Conservation (phyloP, 2,113 vertebrate genomes). For the Petroica traversi region DNA sequence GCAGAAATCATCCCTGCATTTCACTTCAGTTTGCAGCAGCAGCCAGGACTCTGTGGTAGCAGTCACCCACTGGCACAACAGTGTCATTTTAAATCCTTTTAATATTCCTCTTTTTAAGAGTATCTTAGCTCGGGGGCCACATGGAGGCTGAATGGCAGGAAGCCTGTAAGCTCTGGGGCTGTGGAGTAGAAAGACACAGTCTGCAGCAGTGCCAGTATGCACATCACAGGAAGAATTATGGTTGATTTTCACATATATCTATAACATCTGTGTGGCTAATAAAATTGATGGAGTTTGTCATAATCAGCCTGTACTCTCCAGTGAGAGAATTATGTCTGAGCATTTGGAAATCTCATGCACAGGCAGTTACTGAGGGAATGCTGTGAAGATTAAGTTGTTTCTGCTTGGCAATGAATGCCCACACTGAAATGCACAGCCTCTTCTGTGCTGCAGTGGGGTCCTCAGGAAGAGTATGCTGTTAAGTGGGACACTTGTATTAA, state of each 20-base stretch:
- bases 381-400: constrained; percentile 42
- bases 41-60: not conserved
- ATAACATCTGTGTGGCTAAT: constrained; percentile 66
- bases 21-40: not conserved
- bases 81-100: constrained; percentile 36
- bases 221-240: constrained; percentile 44
- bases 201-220: not conserved
- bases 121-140: not conserved
- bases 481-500: not conserved
- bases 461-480: not conserved
- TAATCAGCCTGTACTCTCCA: constrained; percentile 45
- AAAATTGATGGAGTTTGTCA: constrained; percentile 62
- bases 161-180: not conserved
- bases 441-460: not conserved
- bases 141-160: constrained; percentile 5
- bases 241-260: constrained; percentile 33
- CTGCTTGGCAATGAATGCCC: not conserved
- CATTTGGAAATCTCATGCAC: constrained; percentile 45
- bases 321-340: constrained; percentile 40
- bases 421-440: not conserved
- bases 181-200: not conserved
- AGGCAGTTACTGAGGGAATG: constrained; percentile 13
- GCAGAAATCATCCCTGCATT: not conserved
- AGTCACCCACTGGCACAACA: not conserved
- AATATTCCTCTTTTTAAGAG: constrained; percentile 22